Base-by-base conservation (phyloP, 2,797 vertebrate species). In the Acanthis flammea region DNA sequence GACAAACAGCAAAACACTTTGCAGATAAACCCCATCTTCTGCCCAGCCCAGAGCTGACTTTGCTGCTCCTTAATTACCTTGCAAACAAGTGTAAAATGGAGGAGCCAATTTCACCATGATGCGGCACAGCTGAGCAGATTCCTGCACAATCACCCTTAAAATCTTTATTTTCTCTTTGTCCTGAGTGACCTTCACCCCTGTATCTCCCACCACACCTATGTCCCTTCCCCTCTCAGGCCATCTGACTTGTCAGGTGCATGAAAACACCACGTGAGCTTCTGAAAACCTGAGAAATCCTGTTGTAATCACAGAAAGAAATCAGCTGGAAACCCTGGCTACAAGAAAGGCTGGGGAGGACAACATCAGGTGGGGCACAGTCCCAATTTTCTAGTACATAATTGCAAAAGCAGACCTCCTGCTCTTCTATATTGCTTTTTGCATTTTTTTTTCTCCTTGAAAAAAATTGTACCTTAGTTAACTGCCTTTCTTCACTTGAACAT, bases 1-100 rank as follows among this genome's bases (percentile, higher is more conserved):
- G 4, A 25, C 4, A 1, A 71, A 30, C 1, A 61, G 24, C 76
- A 83, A 24, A 73, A 10, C 19, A 1, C 2, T 7, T 0, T 0
- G 1, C 23, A 35, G 7, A 2, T 0, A n/a, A 0, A 23, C 2
- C 4, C 2, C 2, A 0, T 2, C 35, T 35, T 30, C 23, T 5
- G 0, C 2, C 22, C 33, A 48, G 2, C 8, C 19, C 3, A 31
- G 1, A 61, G 0, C 14, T 55, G 7, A 2, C 5, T 8, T 42
- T 70, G 14, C 4, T 15, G 5, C 0, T 18, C 13, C 4, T 5
- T 33, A 44, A 22, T 7, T 7, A 24, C 2, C 27, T 51, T 39
- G 6, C 42, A 55, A 67, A 77, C 27, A 39, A 41, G 31, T 8
- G 19, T 23, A 4, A 68, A 70, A 33, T 1, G 37, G 4, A 37